Percentiles rank a stretch among this genome's conserved stretches.
These are phyloP conservation scores for Oncopeltus fasciatus DNA, from an alignment of 1,140 invertebrate species.

Conservation along the genomic window DNA sequence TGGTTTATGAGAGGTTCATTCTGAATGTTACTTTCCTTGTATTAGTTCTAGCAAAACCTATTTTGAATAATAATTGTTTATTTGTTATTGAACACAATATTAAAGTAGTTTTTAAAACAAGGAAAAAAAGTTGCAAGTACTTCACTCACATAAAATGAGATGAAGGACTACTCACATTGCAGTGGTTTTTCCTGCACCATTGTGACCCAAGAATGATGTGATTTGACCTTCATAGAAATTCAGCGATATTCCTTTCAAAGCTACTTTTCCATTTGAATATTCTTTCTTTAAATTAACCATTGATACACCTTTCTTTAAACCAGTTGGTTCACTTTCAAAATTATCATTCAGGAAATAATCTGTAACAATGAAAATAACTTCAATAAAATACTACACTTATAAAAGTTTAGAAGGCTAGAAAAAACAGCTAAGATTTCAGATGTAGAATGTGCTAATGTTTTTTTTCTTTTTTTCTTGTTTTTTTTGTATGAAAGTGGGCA, in stretches of 20 bases:
- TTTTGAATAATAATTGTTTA: neutral
- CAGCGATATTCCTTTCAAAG: slow-evolving; percentile 22
- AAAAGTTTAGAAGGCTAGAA: too few relatives aligned
- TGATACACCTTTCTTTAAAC: slow-evolving; percentile 13
- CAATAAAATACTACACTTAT: neutral
- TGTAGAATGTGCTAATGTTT: too few relatives aligned
- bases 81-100: neutral
- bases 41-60: too few relatives aligned
- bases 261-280: slow-evolving; percentile 19
- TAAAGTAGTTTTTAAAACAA: too few relatives aligned
- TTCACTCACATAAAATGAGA: neutral
- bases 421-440: too few relatives aligned
- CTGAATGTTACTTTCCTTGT: too few relatives aligned
- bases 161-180: slow-evolving; percentile 38
- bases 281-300: slow-evolving; percentile 19
- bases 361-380: neutral
- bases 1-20: too few relatives aligned
- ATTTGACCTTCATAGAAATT: slow-evolving; percentile 48
- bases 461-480: too few relatives aligned
- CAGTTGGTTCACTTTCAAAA: slow-evolving; percentile 14
- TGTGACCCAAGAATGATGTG: slow-evolving; percentile 72
- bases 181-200: slow-evolving; percentile 77
- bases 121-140: neutral
- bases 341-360: neutral
- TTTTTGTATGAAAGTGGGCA: too few relatives aligned